These are phyloP conservation scores for Oophaga sylvatica DNA, from an alignment of 2,797 vertebrate genomes.

Conservation along the genomic window DNA sequence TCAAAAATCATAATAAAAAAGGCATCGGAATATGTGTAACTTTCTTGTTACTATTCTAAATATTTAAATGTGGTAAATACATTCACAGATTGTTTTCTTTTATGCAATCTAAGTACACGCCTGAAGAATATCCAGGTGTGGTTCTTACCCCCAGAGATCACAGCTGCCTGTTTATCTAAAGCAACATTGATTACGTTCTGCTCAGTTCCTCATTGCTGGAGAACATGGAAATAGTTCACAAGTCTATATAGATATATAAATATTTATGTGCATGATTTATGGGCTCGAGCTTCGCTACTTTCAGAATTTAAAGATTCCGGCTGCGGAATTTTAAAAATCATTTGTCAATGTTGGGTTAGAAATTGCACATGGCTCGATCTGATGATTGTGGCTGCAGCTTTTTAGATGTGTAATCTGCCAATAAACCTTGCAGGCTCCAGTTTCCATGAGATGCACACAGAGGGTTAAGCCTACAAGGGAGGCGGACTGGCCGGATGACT, in stretches of 20 bases:
- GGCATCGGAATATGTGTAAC: no score
- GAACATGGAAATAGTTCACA: neutral
- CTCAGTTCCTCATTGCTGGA: neutral
- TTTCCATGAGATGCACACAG: neutral
- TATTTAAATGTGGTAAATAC: neutral
- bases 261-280: neutral
- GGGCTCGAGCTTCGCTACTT: neutral
- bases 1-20: no score
- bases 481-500: neutral
- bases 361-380: neutral
- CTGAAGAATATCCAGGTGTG: neutral
- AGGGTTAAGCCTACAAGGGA: neutral
- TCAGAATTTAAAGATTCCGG: neutral
- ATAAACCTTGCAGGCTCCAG: neutral
- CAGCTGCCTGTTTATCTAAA: neutral
- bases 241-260: neutral
- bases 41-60: neutral
- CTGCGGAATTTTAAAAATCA: neutral
- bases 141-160: neutral
- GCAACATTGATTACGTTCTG: neutral
- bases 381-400: neutral
- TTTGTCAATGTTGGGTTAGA: neutral
- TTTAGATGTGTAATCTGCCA: neutral
- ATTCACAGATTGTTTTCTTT: neutral
- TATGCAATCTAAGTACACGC: neutral